Percentiles rank a stretch among this genome's conserved stretches.
phyloP scores from a whole-genome alignment of 2,888 invertebrate genomes.

The Apeira syringaria region DNA sequence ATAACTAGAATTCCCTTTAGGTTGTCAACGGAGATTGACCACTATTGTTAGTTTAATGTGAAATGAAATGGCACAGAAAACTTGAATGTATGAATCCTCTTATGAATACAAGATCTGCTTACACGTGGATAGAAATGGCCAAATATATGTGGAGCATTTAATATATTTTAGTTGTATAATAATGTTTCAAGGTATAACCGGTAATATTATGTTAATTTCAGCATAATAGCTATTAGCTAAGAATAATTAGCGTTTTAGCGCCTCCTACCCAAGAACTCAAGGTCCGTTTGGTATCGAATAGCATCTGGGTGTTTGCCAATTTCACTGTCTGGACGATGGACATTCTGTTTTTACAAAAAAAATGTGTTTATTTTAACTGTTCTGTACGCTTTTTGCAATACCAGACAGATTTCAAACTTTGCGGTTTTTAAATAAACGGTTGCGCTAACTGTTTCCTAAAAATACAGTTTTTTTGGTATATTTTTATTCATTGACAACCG shows the following conservation, averaged over 20 bases:
- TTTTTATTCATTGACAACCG: background rate
- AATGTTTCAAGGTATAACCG: slow-evolving; percentile 5
- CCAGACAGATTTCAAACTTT: slow-evolving; percentile 35
- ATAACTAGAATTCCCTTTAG: too few relatives aligned
- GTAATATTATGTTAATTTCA: slow-evolving; percentile 27
- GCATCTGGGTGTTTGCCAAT: slow-evolving; percentile 56
- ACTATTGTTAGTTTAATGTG: too few relatives aligned
- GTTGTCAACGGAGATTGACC: too few relatives aligned
- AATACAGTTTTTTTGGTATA: background rate
- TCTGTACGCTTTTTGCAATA: slow-evolving; percentile 41
- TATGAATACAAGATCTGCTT: slow-evolving; percentile 5
- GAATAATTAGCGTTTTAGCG: slow-evolving; percentile 45
- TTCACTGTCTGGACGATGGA: slow-evolving; percentile 57
- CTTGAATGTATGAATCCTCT: background rate
- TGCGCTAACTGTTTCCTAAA: background rate
- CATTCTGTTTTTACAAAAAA: slow-evolving; percentile 48
- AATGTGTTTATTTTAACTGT: slow-evolving; percentile 54
- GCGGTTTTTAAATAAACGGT: slow-evolving; percentile 15
- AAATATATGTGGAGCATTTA: background rate
- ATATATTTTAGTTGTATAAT: slow-evolving; percentile 1
- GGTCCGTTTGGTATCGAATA: slow-evolving; percentile 48
- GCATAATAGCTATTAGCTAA: slow-evolving; percentile 40
- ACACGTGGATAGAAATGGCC: slow-evolving; percentile 7
- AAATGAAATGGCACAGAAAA: slow-evolving; percentile 8
- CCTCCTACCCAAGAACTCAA: slow-evolving; percentile 48